Conservation (phyloP, 2,113 vertebrate genomes). For the Ophiodon elongatus region DNA sequence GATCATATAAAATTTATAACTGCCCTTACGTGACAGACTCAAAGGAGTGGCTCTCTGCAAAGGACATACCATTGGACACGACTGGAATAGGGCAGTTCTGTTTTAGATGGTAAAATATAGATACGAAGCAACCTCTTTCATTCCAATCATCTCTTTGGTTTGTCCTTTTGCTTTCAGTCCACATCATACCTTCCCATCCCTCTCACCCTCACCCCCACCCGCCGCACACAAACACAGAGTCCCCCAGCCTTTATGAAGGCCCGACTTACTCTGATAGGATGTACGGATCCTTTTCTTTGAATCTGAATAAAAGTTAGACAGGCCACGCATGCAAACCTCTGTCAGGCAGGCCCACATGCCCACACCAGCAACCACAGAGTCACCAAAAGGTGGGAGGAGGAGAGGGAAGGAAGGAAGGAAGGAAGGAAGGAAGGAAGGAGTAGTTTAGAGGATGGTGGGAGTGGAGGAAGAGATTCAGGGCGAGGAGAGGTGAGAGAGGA, state of each 20-base stretch:
- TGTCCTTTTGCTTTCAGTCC: constrained; percentile 34
- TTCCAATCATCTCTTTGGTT: constrained; percentile 67
- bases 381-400: constrained; percentile 85
- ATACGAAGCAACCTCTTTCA: constrained; percentile 1
- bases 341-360: constrained; percentile 97
- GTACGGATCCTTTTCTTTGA: constrained; percentile 99
- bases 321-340: constrained; percentile 99
- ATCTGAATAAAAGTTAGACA: constrained; percentile 99
- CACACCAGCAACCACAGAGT: constrained; percentile 91
- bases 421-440: constrained; percentile 10
- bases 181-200: constrained; percentile 5
- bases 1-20: constrained; percentile 55
- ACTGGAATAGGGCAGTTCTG: constrained; percentile 56
- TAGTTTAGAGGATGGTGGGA: constrained; percentile 1
- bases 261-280: constrained; percentile 99
- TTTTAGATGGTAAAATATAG: constrained; percentile 13
- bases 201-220: constrained; percentile 13
- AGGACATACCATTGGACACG: constrained; percentile 65
- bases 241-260: constrained; percentile 67
- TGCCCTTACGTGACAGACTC: constrained; percentile 49
- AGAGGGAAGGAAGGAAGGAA: constrained; percentile 12
- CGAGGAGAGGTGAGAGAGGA: constrained; percentile 7
- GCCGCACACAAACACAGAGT: constrained; percentile 45
- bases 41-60: constrained; percentile 54
- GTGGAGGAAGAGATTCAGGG: constrained; percentile 17